Evolutionary conservation across 2,888 invertebrate species (phyloP), one percentile per base, ranked within the genome.

Genomic region (Platypus cylindrus): DNA sequence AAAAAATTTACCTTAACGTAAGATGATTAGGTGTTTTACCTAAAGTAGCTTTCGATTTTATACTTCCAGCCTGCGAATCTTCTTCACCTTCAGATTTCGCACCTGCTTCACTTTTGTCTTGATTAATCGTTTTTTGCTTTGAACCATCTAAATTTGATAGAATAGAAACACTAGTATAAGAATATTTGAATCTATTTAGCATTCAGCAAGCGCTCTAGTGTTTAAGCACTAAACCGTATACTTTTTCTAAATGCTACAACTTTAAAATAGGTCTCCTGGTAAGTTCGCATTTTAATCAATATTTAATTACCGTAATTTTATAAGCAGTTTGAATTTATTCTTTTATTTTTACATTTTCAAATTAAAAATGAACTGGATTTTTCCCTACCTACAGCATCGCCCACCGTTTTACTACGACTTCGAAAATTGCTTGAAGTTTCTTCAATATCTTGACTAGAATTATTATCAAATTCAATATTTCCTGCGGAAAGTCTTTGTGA

Each of bases 21-120:
- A 91, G 74, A 67, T 90, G 89, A 73, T 90, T 90, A 57, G 91
- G 90, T 53, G 90, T 90, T 58, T 83, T 74, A 53, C 90, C 90
- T 60, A 90, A 75, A 52, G 69, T 65, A 41, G 66, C 64, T 56
- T 70, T 70, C 32, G 69, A 66, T 51, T 75, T 74, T 4, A 51
- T 46, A 16, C 45, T 58, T 63, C 71, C 78, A 52, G 75, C 78
- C 58, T 77, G 80, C 40, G 78, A 78, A 56, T 86, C 86, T 50
- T 80, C 79, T 63, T 87, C 86, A 40, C 85, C 85, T 65, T 87
- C 86, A 5, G 86, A 85, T 63, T 85, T 85, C 48, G 80, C 78
- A 47, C 83, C 83, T 30, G 77, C 72, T 59, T 79, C 78, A 56
- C 68, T 61, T 43, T 65, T 64, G 43, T 76, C 75, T 45, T 68